Base-by-base conservation (phyloP, 2,888 invertebrate genomes). In the Lordiphosa andalusiaca region DNA sequence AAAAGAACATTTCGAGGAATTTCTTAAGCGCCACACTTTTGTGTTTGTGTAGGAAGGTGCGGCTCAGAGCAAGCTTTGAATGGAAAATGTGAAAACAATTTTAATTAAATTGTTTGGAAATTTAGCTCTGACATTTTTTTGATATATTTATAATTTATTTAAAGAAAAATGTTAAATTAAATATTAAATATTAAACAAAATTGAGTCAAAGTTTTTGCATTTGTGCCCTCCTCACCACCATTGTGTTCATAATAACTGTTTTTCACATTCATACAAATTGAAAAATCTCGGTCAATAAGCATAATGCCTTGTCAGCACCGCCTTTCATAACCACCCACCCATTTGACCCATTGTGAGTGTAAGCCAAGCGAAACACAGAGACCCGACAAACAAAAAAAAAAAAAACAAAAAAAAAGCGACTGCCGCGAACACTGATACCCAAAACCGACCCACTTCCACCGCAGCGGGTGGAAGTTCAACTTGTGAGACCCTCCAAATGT, bases 271-370 rank as follows among this genome's bases (percentile, higher is more conserved):
- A 67, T 67, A 59, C 49, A 73, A 73, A 64, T 70, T 62, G 55
- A 39, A 59, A 75, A 75, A 71, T 73, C 66, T 75, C 71, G 71
- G 75, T 78, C 80, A 78, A 78, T 69, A 69, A 71, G 60, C 73
- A 75, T 63, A 59, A 62, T 58, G 61, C 61, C 62, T 58, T 57
- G 57, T 56, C 53, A 56, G 67, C 41, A 44, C 58, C 47, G 23
- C 16, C 50, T 25, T n/a, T 38, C 44, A 36, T 56, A 12, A 10
- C 13, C 56, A 51, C 21, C 25, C 30, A 23, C n/a, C 51, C 41
- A 42, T 41, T 40, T 21, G 46, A 40, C 39, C 50, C 47, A 42
- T 49, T 42, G 30, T 10, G 30, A 10, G 30, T 30, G 30, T 30
- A 30, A 30, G 30, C 16, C 10, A 9, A 10, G 25, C n/a, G 6